Conservation (phyloP, 2,113 vertebrate species). For the Microcebus jonahi region DNA sequence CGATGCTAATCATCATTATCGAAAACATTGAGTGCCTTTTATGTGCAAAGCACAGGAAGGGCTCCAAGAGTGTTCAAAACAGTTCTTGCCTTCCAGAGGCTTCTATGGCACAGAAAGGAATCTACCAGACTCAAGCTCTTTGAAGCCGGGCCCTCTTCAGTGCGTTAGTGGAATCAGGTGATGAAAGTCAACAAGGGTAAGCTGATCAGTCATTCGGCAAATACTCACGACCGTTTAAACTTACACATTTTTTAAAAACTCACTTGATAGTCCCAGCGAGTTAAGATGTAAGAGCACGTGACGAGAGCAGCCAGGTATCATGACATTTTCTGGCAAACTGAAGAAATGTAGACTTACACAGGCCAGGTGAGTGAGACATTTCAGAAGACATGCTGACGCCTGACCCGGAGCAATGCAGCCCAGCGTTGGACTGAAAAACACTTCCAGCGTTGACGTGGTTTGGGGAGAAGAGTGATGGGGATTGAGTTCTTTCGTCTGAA, state of each 20-base stretch:
- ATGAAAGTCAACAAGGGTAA: background rate
- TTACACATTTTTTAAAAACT: background rate
- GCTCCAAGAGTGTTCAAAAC: background rate
- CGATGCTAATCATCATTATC: too few species aligned
- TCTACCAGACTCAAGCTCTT: background rate
- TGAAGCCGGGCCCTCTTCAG: background rate
- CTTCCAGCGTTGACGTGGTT: background rate
- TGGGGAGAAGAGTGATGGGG: background rate
- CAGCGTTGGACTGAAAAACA: background rate
- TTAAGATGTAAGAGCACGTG: background rate
- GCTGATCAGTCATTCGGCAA: conserved; percentile 38
- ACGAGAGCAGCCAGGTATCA: background rate
- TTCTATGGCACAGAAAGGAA: background rate
- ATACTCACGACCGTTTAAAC: conserved; percentile 43
- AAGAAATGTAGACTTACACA: background rate
- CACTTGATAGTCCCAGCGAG: background rate
- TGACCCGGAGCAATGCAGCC: background rate
- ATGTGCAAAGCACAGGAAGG: background rate
- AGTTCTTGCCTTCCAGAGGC: background rate
- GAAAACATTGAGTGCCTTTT: background rate
- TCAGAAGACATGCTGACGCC: background rate
- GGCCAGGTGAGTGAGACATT: background rate
- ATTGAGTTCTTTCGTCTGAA: background rate
- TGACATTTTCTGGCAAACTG: background rate
- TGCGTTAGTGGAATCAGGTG: background rate